Percentiles rank a stretch among this genome's conserved stretches.
Conservation (phyloP, 2,113 vertebrate species). For the Cygnus atratus region DNA sequence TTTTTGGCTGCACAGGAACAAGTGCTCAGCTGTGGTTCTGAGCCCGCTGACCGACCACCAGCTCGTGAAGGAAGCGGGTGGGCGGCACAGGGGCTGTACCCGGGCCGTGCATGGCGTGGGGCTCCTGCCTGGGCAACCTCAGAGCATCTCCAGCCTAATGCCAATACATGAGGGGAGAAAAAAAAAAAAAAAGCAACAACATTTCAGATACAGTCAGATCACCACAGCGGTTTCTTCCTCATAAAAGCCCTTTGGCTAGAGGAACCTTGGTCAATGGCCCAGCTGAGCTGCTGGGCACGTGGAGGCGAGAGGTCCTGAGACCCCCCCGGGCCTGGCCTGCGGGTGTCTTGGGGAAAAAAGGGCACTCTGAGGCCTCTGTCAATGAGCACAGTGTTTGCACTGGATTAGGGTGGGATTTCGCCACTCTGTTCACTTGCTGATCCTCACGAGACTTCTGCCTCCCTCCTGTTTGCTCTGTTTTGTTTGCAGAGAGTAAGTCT, state of each 20-base stretch:
- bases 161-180: rapidly evolving
- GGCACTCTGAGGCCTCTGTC: neutral
- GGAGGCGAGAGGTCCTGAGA: too few species aligned
- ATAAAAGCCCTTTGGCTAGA: rapidly evolving
- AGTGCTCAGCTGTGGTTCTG: neutral
- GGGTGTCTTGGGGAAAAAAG: neutral
- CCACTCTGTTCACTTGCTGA: neutral
- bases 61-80: neutral
- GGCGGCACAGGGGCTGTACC: neutral
- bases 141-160: neutral
- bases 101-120: neutral
- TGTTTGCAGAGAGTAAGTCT: neutral
- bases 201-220: neutral
- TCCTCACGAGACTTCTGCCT: neutral
- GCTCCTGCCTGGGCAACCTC: neutral
- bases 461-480: neutral
- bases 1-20: rapidly evolving
- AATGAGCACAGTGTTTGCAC: neutral
- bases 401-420: neutral
- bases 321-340: rapidly evolving
- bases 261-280: too few species aligned
- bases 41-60: rapidly evolving
- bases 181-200: neutral
- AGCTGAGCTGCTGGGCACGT: too few species aligned
- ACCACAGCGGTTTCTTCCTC: neutral